Base-by-base conservation (phyloP, 2,113 vertebrate genomes). In the Cathartes aura region DNA sequence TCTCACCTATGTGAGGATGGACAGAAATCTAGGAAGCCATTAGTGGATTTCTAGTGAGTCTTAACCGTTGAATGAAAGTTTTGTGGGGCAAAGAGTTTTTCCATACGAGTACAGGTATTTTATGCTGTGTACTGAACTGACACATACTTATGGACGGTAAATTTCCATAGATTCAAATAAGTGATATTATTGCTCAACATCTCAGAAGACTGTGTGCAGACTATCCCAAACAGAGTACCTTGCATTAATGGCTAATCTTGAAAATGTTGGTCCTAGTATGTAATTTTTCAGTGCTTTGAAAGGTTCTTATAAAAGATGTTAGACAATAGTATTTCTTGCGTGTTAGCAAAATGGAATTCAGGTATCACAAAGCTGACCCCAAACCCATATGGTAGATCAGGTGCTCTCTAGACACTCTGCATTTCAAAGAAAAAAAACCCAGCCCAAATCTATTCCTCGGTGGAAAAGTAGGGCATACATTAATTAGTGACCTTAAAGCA, bases 401-500 rank as follows among this genome's bases (percentile, higher is more conserved):
- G 64, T 78, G 86, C 64, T 96, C 94, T 86, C 82, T 42, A 90
- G 88, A 95, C 94, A 92, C 88, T 94, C 86, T 95, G 82, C 95
- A 97, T 87, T 97, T 96, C 96, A 97, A 96, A 97, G 93, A 15
- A 8, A 17, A 73, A 45, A 29, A 63, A 55, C 27, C n/a, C 79
- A 89, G 66, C 90, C 85, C 92, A 83, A 80, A 63, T 78, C 80
- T 95, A 79, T 90, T 95, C 80, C 76, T 92, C 68, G 81, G 34
- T 94, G 91, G 90, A 94, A 94, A 97, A 97, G 88, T 97, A 97
- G 95, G 96, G 73, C 92, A 93, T 67, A 43, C 80, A 64, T 95
- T 97, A 95, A 97, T 96, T 97, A 97, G 68, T 97, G 95, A 96
- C 97, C 97, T 96, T 93, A 95, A 95, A 97, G 90, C 73, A 52